phyloP scores from a whole-genome alignment of 1,140 invertebrate genomes.

The Telenomus remus region DNA sequence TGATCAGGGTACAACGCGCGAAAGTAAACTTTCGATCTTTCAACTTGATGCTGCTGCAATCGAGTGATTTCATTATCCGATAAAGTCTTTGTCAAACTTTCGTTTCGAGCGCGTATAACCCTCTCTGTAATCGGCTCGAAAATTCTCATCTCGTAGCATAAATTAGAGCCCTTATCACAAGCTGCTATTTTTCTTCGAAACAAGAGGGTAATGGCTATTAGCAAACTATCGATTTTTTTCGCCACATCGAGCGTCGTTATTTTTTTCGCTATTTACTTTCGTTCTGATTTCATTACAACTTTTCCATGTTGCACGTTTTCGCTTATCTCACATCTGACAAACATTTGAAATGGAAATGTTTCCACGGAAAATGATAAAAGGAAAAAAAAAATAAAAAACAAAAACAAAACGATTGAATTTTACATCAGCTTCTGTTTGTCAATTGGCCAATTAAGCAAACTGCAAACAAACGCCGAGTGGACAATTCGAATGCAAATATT shows the following conservation, averaged over 20 bases:
- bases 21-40: constrained; percentile 46
- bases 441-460: too few species aligned
- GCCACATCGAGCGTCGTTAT: neutral
- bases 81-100: constrained; percentile 40
- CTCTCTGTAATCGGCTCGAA: constrained; percentile 13
- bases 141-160: too few species aligned
- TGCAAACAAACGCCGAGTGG: neutral
- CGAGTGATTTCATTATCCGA: constrained; percentile 31
- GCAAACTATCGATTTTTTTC: constrained; percentile 37
- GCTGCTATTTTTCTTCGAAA: constrained; percentile 9
- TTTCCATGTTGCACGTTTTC: too few species aligned
- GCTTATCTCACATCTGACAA: too few species aligned
- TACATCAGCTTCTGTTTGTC: too few species aligned
- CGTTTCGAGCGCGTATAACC: constrained; percentile 10
- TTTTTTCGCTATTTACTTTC: too few species aligned
- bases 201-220: constrained; percentile 42
- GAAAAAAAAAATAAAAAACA: too few species aligned
- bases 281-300: too few species aligned
- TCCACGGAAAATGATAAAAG: too few species aligned
- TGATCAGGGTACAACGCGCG: constrained; percentile 33
- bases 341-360: too few species aligned
- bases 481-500: constrained; percentile 24
- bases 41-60: constrained; percentile 17
- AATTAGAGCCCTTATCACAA: constrained; percentile 22
- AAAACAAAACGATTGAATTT: too few species aligned